These are phyloP conservation scores for Allophyes oxyacanthae DNA, from an alignment of 2,888 invertebrate genomes.

Conservation along the genomic window DNA sequence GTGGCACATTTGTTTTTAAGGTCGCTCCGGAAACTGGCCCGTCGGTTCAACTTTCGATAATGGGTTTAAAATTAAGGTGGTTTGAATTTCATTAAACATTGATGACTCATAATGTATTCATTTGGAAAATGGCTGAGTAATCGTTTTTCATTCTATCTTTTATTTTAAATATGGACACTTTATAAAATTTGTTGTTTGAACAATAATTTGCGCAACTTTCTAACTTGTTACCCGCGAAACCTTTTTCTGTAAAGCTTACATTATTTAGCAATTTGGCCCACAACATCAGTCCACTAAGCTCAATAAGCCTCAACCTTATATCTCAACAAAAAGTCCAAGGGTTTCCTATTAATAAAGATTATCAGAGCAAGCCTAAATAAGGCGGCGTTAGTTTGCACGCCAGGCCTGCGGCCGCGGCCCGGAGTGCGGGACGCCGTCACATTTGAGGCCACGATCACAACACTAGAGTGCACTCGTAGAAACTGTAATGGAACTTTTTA, in stretches of 20 bases:
- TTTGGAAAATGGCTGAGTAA: too few relatives aligned
- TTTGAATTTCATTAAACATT: conserved; percentile 35
- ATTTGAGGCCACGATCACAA: conserved; percentile 40
- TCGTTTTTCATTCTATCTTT: too few relatives aligned
- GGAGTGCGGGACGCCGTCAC: conserved; percentile 18
- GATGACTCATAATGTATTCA: conserved; percentile 16
- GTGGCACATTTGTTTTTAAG: conserved; percentile 44
- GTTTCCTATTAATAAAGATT: conserved; percentile 54
- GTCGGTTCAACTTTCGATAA: conserved; percentile 48
- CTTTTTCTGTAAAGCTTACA: too few relatives aligned
- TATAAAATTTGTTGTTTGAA: too few relatives aligned
- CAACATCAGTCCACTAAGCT: conserved; percentile 29
- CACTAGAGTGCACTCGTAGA: conserved; percentile 39
- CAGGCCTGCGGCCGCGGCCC: too few relatives aligned
- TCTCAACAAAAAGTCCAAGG: conserved; percentile 36
- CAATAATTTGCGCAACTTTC: too few relatives aligned
- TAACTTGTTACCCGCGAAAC: too few relatives aligned
- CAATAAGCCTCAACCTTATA: conserved; percentile 20
- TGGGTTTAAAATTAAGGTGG: conserved; percentile 44
- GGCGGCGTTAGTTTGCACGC: conserved; percentile 22
- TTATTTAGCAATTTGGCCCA: conserved; percentile 14
- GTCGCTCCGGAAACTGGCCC: conserved; percentile 32
- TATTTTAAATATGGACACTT: too few relatives aligned
- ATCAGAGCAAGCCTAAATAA: conserved; percentile 24
- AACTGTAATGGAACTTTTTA: conserved; percentile 21